Percentiles rank a stretch among this genome's conserved stretches.
These are phyloP conservation scores for Catocala sponsa DNA, from an alignment of 2,888 invertebrate genomes.

Conservation along the genomic window DNA sequence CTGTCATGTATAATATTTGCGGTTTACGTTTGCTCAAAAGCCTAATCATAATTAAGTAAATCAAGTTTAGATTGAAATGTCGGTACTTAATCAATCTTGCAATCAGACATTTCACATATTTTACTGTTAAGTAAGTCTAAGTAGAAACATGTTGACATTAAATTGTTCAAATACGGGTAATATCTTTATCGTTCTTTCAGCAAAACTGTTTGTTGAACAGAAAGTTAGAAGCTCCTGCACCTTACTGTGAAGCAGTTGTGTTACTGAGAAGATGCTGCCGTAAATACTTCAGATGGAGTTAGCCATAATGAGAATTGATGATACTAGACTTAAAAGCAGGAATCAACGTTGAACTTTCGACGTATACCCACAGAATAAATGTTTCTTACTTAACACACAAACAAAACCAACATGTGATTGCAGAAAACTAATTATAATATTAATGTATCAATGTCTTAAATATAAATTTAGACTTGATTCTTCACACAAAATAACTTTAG, in stretches of 20 bases:
- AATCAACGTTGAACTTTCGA: no score
- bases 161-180: neutral
- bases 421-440: slow-evolving; percentile 5
- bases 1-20: slow-evolving; percentile 42
- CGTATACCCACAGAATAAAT: no score
- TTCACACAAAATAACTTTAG: slow-evolving; percentile 25
- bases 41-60: slow-evolving; percentile 57
- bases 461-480: slow-evolving; percentile 33
- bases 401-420: neutral
- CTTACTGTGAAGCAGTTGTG: no score
- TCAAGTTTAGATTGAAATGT: slow-evolving; percentile 33
- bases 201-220: no score
- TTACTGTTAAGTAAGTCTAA: slow-evolving; percentile 24
- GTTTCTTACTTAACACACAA: no score
- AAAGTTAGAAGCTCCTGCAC: no score
- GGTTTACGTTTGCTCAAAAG: slow-evolving; percentile 67
- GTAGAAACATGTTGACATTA: neutral
- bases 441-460: slow-evolving; percentile 31
- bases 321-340: no score
- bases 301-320: no score
- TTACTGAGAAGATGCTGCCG: no score
- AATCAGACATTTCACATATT: slow-evolving; percentile 23
- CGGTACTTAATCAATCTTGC: slow-evolving; percentile 43
- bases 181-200: neutral
- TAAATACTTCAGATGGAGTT: no score